Conservation (phyloP, 1,140 invertebrate genomes). For the Hermetia illucens region DNA sequence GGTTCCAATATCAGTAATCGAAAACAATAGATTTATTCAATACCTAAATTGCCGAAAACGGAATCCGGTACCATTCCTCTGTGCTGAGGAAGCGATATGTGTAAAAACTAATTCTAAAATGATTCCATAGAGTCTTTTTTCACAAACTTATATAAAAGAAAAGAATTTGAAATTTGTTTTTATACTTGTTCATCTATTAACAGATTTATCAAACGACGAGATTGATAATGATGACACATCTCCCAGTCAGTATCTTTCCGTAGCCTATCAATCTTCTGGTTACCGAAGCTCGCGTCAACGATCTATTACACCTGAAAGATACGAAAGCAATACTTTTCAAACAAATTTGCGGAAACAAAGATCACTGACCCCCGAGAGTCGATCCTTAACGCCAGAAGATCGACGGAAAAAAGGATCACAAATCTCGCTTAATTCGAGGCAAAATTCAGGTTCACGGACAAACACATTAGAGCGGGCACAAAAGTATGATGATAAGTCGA, state of each 20-base stretch:
- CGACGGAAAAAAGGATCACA: constrained; percentile 25
- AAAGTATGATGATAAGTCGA: constrained; percentile 17
- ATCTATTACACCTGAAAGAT: constrained; percentile 24
- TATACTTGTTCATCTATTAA: too few relatives aligned
- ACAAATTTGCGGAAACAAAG: constrained; percentile 25
- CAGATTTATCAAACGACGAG: constrained; percentile 29
- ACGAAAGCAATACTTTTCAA: constrained; percentile 25
- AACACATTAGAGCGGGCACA: constrained; percentile 24
- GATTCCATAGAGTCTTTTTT: too few relatives aligned
- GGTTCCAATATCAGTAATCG: too few relatives aligned
- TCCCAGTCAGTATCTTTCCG: background rate
- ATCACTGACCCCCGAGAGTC: constrained; percentile 26
- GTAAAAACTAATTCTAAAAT: too few relatives aligned
- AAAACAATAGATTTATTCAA: too few relatives aligned
- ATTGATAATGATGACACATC: constrained; percentile 26
- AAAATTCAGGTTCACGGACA: constrained; percentile 23
- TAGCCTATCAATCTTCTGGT: background rate
- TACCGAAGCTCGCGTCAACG: constrained; percentile 18
- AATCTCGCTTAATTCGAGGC: constrained; percentile 19
- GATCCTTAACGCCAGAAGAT: constrained; percentile 25
- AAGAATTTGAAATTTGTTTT: too few relatives aligned
- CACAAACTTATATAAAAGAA: too few relatives aligned
- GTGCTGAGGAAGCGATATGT: too few relatives aligned
- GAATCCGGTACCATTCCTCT: too few relatives aligned
- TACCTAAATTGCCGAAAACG: too few relatives aligned